Conservation (phyloP, 2,888 invertebrate species). For the Ganaspis brasiliensis region DNA sequence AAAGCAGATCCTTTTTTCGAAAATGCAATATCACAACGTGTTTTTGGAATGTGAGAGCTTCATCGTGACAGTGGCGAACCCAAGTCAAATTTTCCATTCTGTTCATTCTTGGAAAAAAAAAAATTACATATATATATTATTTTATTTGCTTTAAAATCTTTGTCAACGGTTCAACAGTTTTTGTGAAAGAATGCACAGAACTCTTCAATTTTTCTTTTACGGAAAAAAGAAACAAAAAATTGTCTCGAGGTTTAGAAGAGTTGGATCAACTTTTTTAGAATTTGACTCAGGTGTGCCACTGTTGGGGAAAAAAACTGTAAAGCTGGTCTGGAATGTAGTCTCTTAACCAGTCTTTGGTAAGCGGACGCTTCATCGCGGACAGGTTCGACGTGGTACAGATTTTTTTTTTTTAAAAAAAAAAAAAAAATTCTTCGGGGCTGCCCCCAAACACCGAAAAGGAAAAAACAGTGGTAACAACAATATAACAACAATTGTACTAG, state of each 20-base stretch:
- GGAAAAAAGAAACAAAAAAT: background rate
- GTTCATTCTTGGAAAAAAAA: constrained; percentile 20
- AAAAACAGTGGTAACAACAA: constrained; percentile 29
- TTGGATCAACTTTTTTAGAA: background rate
- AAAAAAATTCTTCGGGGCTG: no score
- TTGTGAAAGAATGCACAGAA: background rate
- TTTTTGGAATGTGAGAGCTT: constrained; percentile 36
- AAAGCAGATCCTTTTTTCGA: no score
- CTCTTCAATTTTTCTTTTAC: background rate
- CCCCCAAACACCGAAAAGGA: background rate
- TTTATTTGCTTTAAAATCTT: no score
- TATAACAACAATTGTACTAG: constrained; percentile 22
- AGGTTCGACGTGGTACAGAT: constrained; percentile 38
- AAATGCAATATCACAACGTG: no score
- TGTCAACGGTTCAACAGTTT: no score
- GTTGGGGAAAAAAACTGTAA: constrained; percentile 9
- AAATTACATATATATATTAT: background rate
- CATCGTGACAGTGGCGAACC: constrained; percentile 5
- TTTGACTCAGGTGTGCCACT: constrained; percentile 36
- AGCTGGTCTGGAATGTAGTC: constrained; percentile 40
- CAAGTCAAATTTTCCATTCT: constrained; percentile 18
- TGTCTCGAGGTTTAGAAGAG: background rate
- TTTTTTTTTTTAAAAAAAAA: background rate
- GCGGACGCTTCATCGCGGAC: constrained; percentile 37
- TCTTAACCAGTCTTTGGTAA: constrained; percentile 41